phyloP scores from a whole-genome alignment of 2,113 vertebrate species.

The Passer domesticus region DNA sequence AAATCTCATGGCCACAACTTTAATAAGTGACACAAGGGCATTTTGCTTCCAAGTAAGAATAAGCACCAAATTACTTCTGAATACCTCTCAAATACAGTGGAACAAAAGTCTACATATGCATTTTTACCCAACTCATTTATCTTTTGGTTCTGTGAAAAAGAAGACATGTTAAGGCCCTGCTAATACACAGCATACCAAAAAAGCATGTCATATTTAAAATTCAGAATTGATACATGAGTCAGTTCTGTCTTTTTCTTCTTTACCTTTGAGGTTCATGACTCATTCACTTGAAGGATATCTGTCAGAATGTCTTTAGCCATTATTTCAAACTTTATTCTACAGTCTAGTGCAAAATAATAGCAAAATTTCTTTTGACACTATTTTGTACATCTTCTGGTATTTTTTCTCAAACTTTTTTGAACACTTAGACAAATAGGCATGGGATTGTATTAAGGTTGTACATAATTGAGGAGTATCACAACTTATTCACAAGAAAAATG shows the following conservation, averaged over 20 bases:
- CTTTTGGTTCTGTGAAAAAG: neutral
- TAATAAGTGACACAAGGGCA: neutral
- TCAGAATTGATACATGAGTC: neutral
- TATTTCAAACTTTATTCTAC: neutral
- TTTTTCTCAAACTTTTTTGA: neutral
- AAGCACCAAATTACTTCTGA: neutral
- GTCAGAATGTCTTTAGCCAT: neutral
- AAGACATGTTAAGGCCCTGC: neutral
- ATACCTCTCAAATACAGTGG: neutral
- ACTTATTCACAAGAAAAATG: neutral
- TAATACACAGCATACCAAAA: neutral
- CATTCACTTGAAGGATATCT: constrained; percentile 1
- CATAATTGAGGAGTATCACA: neutral
- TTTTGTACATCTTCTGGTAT: neutral
- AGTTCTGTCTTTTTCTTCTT: constrained; percentile 4
- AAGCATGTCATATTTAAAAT: neutral
- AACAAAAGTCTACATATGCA: neutral
- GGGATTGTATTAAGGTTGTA: neutral
- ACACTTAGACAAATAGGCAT: neutral
- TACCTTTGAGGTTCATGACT: neutral
- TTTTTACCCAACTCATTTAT: neutral
- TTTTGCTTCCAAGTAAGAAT: neutral
- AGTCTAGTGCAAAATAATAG: neutral
- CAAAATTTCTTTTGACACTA: neutral
- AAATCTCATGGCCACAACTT: neutral